Conservation (phyloP, 2,888 invertebrate genomes). For the Drosophila maculinotata region DNA sequence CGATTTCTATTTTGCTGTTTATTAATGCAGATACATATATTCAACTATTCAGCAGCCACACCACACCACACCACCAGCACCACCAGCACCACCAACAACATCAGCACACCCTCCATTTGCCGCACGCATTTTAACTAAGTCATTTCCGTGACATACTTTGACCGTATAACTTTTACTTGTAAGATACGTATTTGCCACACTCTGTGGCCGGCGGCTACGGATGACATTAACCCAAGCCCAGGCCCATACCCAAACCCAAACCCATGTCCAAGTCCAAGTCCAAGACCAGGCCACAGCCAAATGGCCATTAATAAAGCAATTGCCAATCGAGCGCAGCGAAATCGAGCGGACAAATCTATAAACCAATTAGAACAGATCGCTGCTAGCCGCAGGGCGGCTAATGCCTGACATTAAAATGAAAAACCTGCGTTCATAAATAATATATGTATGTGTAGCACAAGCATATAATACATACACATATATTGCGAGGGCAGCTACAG, state of each 20-base stretch:
- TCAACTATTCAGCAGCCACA: constrained; percentile 50
- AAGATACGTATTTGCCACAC: constrained; percentile 26
- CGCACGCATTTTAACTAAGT: constrained; percentile 75
- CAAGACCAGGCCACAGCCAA: constrained; percentile 24
- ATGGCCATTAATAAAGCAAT: constrained; percentile 65
- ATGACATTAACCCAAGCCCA: constrained; percentile 73
- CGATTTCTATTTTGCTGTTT: constrained; percentile 78
- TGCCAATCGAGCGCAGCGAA: constrained; percentile 46
- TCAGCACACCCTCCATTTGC: not conserved
- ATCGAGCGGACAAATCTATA: constrained; percentile 67
- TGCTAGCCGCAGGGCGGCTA: constrained; percentile 50
- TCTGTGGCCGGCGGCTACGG: constrained; percentile 63
- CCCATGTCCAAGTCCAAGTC: constrained; percentile 5
- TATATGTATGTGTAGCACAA: constrained; percentile 18
- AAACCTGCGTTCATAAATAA: constrained; percentile 60
- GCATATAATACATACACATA: no score
- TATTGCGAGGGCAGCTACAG: constrained; percentile 31
- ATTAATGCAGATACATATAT: constrained; percentile 67
- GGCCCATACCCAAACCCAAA: constrained; percentile 4
- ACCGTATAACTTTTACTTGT: constrained; percentile 68
- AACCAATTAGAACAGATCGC: constrained; percentile 75
- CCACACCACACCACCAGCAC: constrained; percentile 1
- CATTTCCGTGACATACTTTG: constrained; percentile 80
- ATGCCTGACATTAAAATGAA: constrained; percentile 65
- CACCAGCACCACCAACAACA: not conserved